These are phyloP conservation scores for Donacobius atricapilla DNA, from an alignment of 2,113 vertebrate species.

Conservation along the genomic window DNA sequence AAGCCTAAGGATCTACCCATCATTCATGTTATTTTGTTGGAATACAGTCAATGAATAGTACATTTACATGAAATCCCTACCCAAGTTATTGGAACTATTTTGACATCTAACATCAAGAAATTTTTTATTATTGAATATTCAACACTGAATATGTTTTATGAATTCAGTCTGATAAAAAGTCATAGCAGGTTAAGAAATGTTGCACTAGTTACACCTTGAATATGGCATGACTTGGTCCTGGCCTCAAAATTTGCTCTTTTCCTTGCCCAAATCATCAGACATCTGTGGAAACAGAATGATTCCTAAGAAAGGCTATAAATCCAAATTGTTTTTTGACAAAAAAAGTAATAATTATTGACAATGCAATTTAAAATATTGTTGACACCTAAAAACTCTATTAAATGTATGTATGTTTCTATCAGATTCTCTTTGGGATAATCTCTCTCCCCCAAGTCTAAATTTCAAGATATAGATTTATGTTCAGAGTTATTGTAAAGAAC, in stretches of 20 bases:
- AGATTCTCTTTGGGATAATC: background rate
- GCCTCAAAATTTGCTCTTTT: background rate
- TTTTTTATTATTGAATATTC: background rate
- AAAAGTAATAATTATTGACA: background rate
- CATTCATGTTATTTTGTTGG: background rate
- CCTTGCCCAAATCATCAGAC: background rate
- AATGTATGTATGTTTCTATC: background rate
- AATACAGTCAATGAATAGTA: background rate
- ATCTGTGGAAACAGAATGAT: background rate
- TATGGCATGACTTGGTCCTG: background rate
- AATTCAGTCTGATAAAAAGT: background rate
- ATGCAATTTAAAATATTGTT: background rate
- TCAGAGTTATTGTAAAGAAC: background rate
- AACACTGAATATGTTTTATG: background rate
- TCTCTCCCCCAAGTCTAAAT: background rate
- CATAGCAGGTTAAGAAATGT: background rate
- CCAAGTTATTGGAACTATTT: background rate
- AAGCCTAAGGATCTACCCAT: background rate
- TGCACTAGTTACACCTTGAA: background rate
- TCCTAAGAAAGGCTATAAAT: accelerated
- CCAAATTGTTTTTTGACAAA: background rate
- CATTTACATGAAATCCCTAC: background rate
- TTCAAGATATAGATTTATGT: background rate
- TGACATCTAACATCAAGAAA: background rate
- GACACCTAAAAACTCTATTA: background rate